Conservation (phyloP, 2,113 vertebrate species). For the Ceuthmochares aereus region DNA sequence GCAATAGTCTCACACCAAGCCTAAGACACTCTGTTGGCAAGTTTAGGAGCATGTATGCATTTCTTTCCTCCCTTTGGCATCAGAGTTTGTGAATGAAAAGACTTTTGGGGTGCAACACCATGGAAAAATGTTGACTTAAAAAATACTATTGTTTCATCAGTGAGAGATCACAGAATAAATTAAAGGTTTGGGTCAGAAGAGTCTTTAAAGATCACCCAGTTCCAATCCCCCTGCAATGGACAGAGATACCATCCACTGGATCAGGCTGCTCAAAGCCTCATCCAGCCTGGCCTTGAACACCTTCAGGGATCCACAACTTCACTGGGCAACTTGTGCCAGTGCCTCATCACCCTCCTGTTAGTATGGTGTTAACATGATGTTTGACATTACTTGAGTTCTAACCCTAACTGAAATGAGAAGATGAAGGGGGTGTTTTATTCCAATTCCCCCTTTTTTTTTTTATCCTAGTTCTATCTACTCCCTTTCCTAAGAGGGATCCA, state of each 20-base stretch:
- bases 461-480: background rate
- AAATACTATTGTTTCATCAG: background rate
- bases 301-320: too few species aligned
- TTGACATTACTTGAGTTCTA: background rate
- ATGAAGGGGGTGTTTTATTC: fast-evolving
- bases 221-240: too few species aligned
- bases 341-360: too few species aligned
- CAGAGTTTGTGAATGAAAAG: background rate
- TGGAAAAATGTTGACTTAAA: background rate
- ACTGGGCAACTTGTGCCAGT: too few species aligned
- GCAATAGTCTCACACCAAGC: background rate
- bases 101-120: background rate
- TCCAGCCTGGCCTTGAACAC: too few species aligned
- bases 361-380: background rate
- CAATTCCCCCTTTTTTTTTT: too few species aligned
- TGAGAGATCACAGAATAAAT: background rate
- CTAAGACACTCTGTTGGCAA: background rate
- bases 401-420: background rate
- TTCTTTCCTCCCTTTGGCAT: background rate
- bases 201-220: too few species aligned
- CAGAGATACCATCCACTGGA: too few species aligned
- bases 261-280: too few species aligned
- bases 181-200: too few species aligned
- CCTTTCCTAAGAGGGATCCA: background rate
- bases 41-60: background rate